Conservation (phyloP, 2,888 invertebrate species). For the Brenthis daphne region DNA sequence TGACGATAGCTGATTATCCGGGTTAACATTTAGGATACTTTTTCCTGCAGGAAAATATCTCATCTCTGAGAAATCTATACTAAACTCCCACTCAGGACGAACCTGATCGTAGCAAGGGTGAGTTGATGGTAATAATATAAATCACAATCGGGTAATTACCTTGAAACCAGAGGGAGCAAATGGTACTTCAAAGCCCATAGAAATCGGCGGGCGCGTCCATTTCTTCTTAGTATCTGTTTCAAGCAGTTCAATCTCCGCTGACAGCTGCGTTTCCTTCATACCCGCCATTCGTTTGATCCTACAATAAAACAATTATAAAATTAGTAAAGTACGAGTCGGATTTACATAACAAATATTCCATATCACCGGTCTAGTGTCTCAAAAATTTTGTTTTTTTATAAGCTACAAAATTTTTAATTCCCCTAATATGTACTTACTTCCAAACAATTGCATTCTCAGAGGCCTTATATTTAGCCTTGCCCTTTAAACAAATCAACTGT, state of each 20-base stretch:
- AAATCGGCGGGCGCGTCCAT: constrained; percentile 99
- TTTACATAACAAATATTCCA: neutral
- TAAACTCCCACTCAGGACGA: too few species aligned
- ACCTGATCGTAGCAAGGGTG: too few species aligned
- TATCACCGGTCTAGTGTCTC: too few species aligned
- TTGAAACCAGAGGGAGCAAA: constrained; percentile 99
- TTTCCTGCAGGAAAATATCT: too few species aligned
- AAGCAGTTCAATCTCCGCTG: constrained; percentile 98
- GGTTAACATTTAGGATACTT: too few species aligned
- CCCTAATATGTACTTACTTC: constrained; percentile 86
- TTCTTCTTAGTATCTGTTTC: constrained; percentile 99
- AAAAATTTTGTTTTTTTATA: too few species aligned
- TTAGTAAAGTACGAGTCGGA: neutral
- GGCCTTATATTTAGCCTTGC: constrained; percentile 99
- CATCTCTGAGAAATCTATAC: too few species aligned
- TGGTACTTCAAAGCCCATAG: constrained; percentile 99
- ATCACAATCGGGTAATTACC: constrained; percentile 51
- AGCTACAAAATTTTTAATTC: neutral
- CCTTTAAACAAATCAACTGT: constrained; percentile 98
- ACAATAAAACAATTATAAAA: neutral
- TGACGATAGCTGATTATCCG: too few species aligned
- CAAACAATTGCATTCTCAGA: constrained; percentile 99
- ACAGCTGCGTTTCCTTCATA: constrained; percentile 99
- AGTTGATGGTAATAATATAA: too few species aligned
- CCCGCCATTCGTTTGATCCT: constrained; percentile 96